These are phyloP conservation scores for Aelia acuminata DNA, from an alignment of 2,888 invertebrate genomes.

Conservation along the genomic window DNA sequence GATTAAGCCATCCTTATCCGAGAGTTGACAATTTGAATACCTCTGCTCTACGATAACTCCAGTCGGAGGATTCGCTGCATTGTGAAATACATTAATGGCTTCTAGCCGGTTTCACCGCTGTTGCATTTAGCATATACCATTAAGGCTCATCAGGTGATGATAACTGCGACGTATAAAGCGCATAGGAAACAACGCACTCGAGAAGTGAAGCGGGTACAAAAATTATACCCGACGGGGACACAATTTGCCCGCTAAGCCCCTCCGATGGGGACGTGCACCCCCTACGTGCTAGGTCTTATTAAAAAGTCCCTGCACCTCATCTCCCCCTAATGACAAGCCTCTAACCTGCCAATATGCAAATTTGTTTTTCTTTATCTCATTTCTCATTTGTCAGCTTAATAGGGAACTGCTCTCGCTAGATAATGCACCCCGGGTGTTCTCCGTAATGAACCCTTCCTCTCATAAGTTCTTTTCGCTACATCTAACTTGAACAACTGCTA, in stretches of 20 bases:
- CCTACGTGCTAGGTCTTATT: constrained; percentile 7
- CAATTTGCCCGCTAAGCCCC: constrained; percentile 29
- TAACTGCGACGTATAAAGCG: not conserved
- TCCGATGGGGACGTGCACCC: not conserved
- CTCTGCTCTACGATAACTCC: too few relatives aligned
- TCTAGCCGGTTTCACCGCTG: not conserved
- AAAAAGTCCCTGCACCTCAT: constrained; percentile 30
- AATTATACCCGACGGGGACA: not conserved
- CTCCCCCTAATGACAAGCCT: constrained; percentile 47
- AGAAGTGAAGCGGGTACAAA: not conserved
- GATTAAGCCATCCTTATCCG: too few relatives aligned
- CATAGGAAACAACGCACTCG: constrained; percentile 29
- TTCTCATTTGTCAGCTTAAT: constrained; percentile 44
- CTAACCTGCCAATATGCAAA: constrained; percentile 46
- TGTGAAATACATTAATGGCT: not conserved
- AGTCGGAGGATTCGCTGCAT: too few relatives aligned
- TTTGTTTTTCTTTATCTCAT: constrained; percentile 49
- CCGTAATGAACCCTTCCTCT: not conserved
- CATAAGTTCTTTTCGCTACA: not conserved
- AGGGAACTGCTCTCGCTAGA: not conserved
- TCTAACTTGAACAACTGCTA: not conserved
- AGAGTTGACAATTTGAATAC: too few relatives aligned
- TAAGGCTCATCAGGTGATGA: not conserved
- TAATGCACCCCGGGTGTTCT: not conserved
- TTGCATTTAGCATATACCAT: not conserved